phyloP scores from a whole-genome alignment of 2,888 invertebrate species.

The Zhuqinia jingwanae region DNA sequence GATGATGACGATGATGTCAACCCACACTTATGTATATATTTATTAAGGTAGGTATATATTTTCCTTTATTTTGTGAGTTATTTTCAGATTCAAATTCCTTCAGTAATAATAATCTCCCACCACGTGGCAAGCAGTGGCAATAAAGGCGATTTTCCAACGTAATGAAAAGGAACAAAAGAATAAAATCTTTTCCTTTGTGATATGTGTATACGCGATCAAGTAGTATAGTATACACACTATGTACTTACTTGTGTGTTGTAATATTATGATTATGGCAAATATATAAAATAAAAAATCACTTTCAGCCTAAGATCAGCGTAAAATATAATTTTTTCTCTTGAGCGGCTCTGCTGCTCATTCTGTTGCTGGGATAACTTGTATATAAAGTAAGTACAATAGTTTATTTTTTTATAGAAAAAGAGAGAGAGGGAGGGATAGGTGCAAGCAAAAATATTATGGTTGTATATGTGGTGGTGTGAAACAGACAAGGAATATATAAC shows the following conservation, averaged over 20 bases:
- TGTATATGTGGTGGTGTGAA: conserved; percentile 45
- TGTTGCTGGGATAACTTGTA: too few species aligned
- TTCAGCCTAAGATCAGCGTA: conserved; percentile 60
- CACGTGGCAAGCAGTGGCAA: conserved; percentile 62
- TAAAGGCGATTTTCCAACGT: conserved; percentile 47
- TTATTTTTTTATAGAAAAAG: too few species aligned
- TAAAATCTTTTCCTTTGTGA: not conserved
- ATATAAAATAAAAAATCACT: conserved; percentile 61
- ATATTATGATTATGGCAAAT: conserved; percentile 62
- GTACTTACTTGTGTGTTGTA: conserved; percentile 33
- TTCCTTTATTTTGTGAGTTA: too few species aligned
- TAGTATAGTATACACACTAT: too few species aligned
- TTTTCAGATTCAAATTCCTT: conserved; percentile 19
- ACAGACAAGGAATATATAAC: conserved; percentile 32
- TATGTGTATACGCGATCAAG: too few species aligned
- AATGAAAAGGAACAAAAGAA: conserved; percentile 37
- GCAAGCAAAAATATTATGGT: too few species aligned
- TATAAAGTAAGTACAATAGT: too few species aligned
- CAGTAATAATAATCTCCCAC: too few species aligned
- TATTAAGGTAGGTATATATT: too few species aligned
- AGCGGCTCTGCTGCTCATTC: conserved; percentile 15
- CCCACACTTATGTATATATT: too few species aligned
- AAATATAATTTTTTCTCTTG: conserved; percentile 43
- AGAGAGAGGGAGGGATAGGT: conserved; percentile 34
- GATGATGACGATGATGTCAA: too few species aligned